Base-by-base conservation (phyloP, 2,113 vertebrate species). In the Mastomys coucha region DNA sequence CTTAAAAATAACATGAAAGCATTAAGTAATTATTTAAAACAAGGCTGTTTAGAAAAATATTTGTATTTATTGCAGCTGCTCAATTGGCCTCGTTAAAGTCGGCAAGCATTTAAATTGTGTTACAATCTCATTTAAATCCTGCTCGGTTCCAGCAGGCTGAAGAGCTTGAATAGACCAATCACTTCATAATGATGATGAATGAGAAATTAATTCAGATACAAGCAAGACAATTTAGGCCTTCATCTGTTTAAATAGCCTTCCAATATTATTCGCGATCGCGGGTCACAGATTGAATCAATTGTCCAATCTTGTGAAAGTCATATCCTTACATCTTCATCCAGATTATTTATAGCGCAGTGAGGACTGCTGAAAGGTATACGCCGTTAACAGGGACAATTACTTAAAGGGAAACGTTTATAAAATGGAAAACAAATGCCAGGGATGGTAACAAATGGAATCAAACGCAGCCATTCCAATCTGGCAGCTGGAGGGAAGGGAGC, bases 171-270 rank as follows among this genome's bases (percentile, higher is more conserved):
- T 99, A 98, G 99, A 99, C 99, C 99, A 99, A 99, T 99, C 99
- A 99, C 99, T 98, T 98, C 98, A 98, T 99, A 99, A 99, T 99
- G 99, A 99, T 99, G 99, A 99, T 99, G 99, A 99, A 99, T 99
- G 99, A 98, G 99, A 99, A 99, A 99, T 99, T 99, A 99, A 99
- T 99, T 99, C 99, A 99, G 99, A 99, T 99, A 99, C 99, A 99
- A 99, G 99, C 99, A 99, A 99, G 99, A 99, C 99, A 99, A 99
- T 99, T 99, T 99, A 99, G 99, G 98, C 99, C 99, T 99, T 99
- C 99, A 99, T 99, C 99, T 99, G 99, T 99, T 99, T 99, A 99
- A 99, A 99, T 99, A 99, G 99, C 99, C 99, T 99, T 99, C 99
- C 99, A 99, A 99, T 99, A 99, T 99, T 99, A 99, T 99, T 99